Conservation (phyloP, 2,797 vertebrate genomes). For the Ispidina picta region DNA sequence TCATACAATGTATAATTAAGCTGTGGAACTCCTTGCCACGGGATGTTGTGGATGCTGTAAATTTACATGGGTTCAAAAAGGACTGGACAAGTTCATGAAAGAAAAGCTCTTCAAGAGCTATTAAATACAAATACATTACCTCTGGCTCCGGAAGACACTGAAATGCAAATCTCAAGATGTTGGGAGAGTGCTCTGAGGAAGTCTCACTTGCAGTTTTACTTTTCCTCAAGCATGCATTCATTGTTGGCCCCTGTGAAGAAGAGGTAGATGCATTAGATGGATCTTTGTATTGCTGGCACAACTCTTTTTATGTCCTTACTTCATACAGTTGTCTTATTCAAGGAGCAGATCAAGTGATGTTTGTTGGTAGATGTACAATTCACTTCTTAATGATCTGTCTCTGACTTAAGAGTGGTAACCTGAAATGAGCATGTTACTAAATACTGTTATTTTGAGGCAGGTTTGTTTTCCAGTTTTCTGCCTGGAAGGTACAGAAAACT, state of each 20-base stretch:
- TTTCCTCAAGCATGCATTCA: constrained; percentile 6
- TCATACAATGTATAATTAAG: constrained; percentile 52
- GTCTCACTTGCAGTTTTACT: constrained; percentile 17
- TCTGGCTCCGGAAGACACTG: constrained; percentile 23
- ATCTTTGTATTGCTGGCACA: not conserved
- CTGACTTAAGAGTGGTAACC: not conserved
- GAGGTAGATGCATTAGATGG: not conserved
- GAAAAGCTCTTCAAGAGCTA: constrained; percentile 48
- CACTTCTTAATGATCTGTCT: not conserved
- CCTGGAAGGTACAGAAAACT: not conserved
- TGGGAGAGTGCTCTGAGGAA: constrained; percentile 48
- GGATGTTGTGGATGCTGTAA: constrained; percentile 65
- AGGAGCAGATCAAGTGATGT: not conserved
- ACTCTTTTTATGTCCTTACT: not conserved
- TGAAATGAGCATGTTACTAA: not conserved
- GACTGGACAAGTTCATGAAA: constrained; percentile 63
- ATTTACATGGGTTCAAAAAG: constrained; percentile 67
- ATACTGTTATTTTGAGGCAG: not conserved
- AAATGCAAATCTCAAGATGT: constrained; percentile 58
- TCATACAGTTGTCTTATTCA: not conserved
- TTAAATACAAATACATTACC: constrained; percentile 63
- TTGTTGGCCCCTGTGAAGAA: not conserved
- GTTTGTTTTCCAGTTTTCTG: not conserved
- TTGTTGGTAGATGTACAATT: not conserved
- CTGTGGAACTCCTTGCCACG: constrained; percentile 39